Evolutionary conservation across 2,797 vertebrate genomes (phyloP), one percentile per base, ranked within the genome.

Genomic region (Ptychadena robeensis): DNA sequence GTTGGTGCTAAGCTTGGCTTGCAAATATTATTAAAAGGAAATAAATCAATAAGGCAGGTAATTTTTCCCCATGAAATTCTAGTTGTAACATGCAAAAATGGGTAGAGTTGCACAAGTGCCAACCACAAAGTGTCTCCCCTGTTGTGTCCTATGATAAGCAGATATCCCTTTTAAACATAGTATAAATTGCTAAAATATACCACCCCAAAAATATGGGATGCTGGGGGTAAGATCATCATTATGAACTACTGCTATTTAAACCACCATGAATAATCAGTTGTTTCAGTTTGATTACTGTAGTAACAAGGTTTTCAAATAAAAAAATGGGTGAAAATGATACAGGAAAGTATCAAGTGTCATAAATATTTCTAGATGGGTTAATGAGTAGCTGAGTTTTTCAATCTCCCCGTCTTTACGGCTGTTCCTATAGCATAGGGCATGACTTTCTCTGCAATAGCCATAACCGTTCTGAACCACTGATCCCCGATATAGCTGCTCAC

Each of bases 401-500:
- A 74, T 44, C n/a, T 25, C 64, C 38, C 63, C 34, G 59, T 28
- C 48, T 65, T 65, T 76, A 44, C n/a, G 30, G 72, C 44, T 74
- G 71, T 44, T 74, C 78, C 72, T 53, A 65, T 76, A 85, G 67
- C 72, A 76, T 73, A 88, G 88, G 88, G 86, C 85, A 90, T 69
- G 85, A 87, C 90, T 92, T 88, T 86, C 86, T 80, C 88, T 63
- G 10, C 86, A 87, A 84, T 88, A 90, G 87, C 87, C 89, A 83
- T 85, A 94, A 91, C 89, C 84, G 88, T 94, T 92, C 91, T 87
- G 93, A 92, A 87, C 86, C 89, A 87, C 91, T 93, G 91, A 88
- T 89, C 87, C 83, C 83, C 78, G 88, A 94, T 91, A 93, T 90
- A 90, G 92, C 93, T 91, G 93, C 92, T 90, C 92, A 94, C 94